Conservation (phyloP, 2,797 vertebrate genomes). For the Argentina silus region DNA sequence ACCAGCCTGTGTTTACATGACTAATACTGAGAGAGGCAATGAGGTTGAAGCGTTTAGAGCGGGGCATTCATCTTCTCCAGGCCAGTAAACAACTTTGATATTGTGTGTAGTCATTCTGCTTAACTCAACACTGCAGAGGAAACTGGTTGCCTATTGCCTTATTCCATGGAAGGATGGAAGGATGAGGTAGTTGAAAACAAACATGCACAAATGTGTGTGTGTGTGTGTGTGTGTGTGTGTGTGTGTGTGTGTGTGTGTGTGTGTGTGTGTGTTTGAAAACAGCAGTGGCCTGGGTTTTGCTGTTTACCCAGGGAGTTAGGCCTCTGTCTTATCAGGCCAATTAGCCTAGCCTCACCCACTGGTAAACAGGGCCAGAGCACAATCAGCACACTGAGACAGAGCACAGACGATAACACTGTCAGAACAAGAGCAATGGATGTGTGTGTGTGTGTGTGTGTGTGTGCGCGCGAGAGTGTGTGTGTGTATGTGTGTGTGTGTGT, state of each 20-base stretch:
- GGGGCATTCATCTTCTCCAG: constrained; percentile 70
- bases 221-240: neutral
- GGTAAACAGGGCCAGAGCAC: constrained; percentile 40
- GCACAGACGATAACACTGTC: constrained; percentile 37
- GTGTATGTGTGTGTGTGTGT: no score
- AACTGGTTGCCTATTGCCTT: constrained; percentile 8
- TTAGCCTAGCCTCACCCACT: constrained; percentile 45
- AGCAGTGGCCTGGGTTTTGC: constrained; percentile 31
- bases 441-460: no score
- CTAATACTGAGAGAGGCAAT: constrained; percentile 71
- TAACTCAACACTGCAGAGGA: constrained; percentile 23
- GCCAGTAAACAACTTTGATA: constrained; percentile 71
- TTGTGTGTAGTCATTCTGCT: constrained; percentile 63
- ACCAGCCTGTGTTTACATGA: constrained; percentile 76
- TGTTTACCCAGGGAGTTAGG: constrained; percentile 61
- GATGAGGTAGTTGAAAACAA: neutral
- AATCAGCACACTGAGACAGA: constrained; percentile 30
- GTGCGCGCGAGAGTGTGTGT: no score
- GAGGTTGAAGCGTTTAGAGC: constrained; percentile 72
- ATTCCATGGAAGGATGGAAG: neutral
- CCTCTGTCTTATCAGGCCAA: constrained; percentile 51
- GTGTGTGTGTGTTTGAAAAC: constrained; percentile 21
- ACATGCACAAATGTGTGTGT: neutral
- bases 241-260: constrained; percentile 6
- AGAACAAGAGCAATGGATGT: neutral